These are phyloP conservation scores for Eupithecia pulchellata DNA, from an alignment of 2,888 invertebrate species.

Conservation along the genomic window DNA sequence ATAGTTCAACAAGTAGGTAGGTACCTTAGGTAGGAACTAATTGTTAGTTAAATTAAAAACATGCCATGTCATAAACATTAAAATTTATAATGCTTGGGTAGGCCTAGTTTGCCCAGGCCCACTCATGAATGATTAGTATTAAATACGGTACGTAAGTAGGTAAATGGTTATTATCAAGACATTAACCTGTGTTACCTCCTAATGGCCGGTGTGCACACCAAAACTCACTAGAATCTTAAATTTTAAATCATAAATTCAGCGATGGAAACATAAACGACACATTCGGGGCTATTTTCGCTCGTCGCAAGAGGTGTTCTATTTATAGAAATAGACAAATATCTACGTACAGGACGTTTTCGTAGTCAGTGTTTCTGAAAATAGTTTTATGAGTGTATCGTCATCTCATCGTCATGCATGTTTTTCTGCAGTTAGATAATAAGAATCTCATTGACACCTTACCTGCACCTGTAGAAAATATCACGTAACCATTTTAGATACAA, in stretches of 20 bases:
- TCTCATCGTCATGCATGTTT: conserved; percentile 51
- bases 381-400: conserved; percentile 56
- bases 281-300: conserved; percentile 59
- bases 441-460: conserved; percentile 2
- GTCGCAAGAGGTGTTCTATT: conserved; percentile 66
- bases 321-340: conserved; percentile 67
- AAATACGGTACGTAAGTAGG: background rate
- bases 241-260: conserved; percentile 16
- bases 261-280: conserved; percentile 37
- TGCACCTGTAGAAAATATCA: background rate
- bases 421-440: conserved; percentile 3
- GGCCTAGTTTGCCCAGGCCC: background rate
- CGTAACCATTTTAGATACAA: background rate
- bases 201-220: background rate
- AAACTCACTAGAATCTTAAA: background rate
- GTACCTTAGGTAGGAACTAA: no score
- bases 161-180: background rate
- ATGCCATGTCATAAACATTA: no score
- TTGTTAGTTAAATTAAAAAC: no score
- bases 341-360: conserved; percentile 52
- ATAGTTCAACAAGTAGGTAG: no score
- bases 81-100: background rate
- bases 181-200: background rate
- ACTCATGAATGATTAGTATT: background rate
- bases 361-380: conserved; percentile 61